phyloP scores from a whole-genome alignment of 2,113 vertebrate species.

The Oryzias melastigma region DNA sequence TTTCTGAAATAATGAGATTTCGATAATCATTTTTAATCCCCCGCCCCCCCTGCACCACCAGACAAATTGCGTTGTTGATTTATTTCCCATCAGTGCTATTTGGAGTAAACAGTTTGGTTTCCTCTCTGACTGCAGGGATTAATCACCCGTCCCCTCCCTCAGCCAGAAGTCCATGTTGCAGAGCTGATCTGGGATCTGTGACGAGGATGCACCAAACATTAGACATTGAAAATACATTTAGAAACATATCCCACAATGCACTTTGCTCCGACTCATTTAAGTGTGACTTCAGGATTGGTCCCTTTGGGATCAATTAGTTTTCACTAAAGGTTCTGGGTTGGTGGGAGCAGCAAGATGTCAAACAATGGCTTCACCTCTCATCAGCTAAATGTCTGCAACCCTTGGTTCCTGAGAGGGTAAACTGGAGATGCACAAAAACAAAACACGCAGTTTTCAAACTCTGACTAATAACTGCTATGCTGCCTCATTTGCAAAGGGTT shows the following conservation, averaged over 20 bases:
- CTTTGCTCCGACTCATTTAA: slow-evolving; percentile 74
- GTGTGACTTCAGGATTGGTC: slow-evolving; percentile 81
- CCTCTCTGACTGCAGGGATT: slow-evolving; percentile 22
- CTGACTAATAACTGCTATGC: slow-evolving; percentile 18
- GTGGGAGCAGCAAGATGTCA: slow-evolving; percentile 81
- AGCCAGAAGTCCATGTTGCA: slow-evolving; percentile 4
- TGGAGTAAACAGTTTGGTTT: slow-evolving; percentile 41
- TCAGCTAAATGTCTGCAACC: slow-evolving; percentile 70
- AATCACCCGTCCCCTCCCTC: slow-evolving; percentile 17
- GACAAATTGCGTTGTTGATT: slow-evolving; percentile 47
- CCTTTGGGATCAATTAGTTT: slow-evolving; percentile 92
- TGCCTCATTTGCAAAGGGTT: slow-evolving; percentile 15
- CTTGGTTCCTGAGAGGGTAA: slow-evolving; percentile 39
- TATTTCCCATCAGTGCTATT: slow-evolving; percentile 41
- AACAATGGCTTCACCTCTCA: slow-evolving; percentile 77
- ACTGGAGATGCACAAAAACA: neutral
- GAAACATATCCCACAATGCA: slow-evolving; percentile 69
- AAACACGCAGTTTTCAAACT: slow-evolving; percentile 21
- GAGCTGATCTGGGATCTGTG: slow-evolving; percentile 24
- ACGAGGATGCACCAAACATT: slow-evolving; percentile 39
- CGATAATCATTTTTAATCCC: slow-evolving; percentile 62
- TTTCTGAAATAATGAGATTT: slow-evolving; percentile 60
- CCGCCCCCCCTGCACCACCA: slow-evolving; percentile 34
- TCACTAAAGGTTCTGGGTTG: slow-evolving; percentile 64
- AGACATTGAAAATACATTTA: slow-evolving; percentile 61